Conservation (phyloP, 2,113 vertebrate species). For the Rhinolophus ferrumequinum region DNA sequence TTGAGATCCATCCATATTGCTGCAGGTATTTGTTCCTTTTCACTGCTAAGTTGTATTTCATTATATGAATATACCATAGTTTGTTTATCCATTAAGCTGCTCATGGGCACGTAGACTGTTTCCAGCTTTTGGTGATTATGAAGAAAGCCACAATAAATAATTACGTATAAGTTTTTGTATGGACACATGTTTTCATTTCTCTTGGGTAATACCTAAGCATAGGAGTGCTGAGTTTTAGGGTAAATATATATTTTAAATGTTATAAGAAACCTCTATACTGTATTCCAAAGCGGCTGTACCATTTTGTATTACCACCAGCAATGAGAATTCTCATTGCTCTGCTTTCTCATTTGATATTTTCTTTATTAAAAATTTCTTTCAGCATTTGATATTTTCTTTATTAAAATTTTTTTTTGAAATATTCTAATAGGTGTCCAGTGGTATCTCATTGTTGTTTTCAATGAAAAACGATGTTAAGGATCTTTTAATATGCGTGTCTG, state of each 20-base stretch:
- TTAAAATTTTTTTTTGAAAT: neutral
- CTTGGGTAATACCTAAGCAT: neutral
- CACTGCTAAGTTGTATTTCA: neutral
- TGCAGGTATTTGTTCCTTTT: neutral
- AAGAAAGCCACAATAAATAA: conserved; percentile 49
- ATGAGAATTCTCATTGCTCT: neutral
- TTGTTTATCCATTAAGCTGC: conserved; percentile 32
- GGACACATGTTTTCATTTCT: neutral
- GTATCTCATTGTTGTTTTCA: neutral
- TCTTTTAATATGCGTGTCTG: conserved; percentile 24
- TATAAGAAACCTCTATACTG: conserved; percentile 35
- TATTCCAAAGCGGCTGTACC: neutral
- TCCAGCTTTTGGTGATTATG: conserved; percentile 8
- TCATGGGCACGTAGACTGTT: neutral
- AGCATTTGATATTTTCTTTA: no score
- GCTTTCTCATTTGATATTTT: conserved; percentile 39
- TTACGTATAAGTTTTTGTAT: neutral
- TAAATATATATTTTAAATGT: conserved; percentile 25
- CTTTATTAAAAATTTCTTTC: neutral
- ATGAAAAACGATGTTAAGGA: conserved; percentile 20
- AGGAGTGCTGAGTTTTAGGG: neutral
- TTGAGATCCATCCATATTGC: neutral
- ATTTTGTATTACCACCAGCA: neutral
- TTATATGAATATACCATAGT: neutral
- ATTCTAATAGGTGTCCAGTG: neutral